Base-by-base conservation (phyloP, 2,888 invertebrate genomes). In the Lithophane leautieri region DNA sequence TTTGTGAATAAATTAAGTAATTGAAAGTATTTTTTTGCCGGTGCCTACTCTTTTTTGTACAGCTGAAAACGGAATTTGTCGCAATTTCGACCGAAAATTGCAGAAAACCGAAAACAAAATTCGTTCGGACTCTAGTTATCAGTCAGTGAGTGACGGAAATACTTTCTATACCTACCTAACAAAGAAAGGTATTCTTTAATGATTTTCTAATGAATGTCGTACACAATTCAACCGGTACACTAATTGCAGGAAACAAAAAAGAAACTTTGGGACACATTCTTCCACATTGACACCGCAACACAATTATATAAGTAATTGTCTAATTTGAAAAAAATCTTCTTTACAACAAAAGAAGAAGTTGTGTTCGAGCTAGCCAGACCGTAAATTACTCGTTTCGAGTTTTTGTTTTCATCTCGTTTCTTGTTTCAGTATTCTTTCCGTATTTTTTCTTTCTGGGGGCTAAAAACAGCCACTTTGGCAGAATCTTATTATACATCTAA, bases 241-340 rank as follows among this genome's bases (percentile, higher is more conserved):
- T 79, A 83, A 83, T 82, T 76, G 40, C 22, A 62, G 34, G 0
- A 22, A 28, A 22, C 62, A 78, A 69, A 76, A 79, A 70, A 67
- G 14, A 63, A 69, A 76, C n/a, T 60, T 54, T 11, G 22, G n/a
- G 42, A 56, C 22, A 61, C 54, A 22, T 54, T 77, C 50, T 56
- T n/a, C 16, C 40, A 70, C 74, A 25, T 7, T 50, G 50, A 56
- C 69, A 34, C 34, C 47, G 7, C 34, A 12, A 71, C 44, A 58
- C 61, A 81, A 78, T 78, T 82, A 78, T 40, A 28, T 73, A 67
- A 42, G 34, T 34, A 34, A 79, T 70, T 70, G 47, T 25, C 40
- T 74, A 34, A 70, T 78, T 81, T 56, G 56, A 81, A 77, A 70
- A 70, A 79, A 81, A 68, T 28, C 34, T 63, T 73, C 14, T 63